These are phyloP conservation scores for Sphaerophoria taeniata DNA, from an alignment of 2,888 invertebrate species.

Conservation along the genomic window DNA sequence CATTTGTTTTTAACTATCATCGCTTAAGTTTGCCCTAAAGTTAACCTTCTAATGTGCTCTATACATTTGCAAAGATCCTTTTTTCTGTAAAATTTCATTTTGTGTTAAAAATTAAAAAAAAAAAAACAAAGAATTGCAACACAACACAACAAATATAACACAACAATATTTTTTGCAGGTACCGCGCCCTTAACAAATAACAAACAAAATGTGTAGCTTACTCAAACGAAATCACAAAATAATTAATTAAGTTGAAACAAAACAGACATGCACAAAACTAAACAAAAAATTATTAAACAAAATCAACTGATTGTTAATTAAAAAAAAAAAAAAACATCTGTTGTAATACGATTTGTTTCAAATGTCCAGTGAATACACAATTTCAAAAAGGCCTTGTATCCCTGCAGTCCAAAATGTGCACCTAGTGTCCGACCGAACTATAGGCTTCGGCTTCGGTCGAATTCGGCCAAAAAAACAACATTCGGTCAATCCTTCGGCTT, in stretches of 20 bases:
- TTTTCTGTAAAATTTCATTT: no score
- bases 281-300: constrained; percentile 11
- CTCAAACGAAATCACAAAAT: constrained; percentile 6
- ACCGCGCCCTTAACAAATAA: constrained; percentile 59
- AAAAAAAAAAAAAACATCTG: constrained; percentile 28
- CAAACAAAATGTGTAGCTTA: not conserved
- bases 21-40: no score
- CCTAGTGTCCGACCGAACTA: no score
- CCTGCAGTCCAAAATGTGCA: no score
- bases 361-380: constrained; percentile 7
- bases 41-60: no score
- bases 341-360: constrained; percentile 24
- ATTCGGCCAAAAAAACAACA: no score
- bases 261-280: constrained; percentile 40
- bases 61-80: no score
- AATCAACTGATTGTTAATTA: not conserved
- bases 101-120: constrained; percentile 5
- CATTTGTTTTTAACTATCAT: no score
- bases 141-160: constrained; percentile 14
- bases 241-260: constrained; percentile 26
- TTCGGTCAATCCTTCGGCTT: no score
- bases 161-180: constrained; percentile 62
- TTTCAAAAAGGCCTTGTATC: no score
- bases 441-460: no score
- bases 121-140: constrained; percentile 6